Conservation (phyloP, 2,113 vertebrate species). For the Apteryx owenii region DNA sequence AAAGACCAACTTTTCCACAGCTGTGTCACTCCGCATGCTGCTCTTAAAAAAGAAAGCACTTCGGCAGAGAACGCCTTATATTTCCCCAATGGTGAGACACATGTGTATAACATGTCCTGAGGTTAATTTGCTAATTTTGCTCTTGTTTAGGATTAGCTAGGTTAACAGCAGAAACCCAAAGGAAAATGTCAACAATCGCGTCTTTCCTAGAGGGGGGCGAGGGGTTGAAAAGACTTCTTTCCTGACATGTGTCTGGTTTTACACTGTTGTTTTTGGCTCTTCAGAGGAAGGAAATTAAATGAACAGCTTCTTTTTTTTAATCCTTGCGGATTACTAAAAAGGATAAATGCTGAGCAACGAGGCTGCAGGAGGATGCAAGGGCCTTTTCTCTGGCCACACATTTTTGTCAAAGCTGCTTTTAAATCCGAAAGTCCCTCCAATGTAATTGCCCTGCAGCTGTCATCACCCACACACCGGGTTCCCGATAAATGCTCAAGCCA, state of each 20-base stretch:
- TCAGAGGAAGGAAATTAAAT: constrained; percentile 52
- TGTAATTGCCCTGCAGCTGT: constrained; percentile 26
- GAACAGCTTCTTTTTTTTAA: constrained; percentile 51
- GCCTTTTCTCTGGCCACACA: neutral
- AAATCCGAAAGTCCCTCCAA: neutral
- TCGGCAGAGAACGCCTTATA: neutral
- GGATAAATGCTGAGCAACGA: constrained; percentile 2
- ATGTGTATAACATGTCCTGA: neutral
- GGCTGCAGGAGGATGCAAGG: neutral
- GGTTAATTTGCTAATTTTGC: constrained; percentile 13
- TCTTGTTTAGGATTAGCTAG: constrained; percentile 36
- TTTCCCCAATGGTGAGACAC: neutral
- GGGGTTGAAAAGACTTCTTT: neutral
- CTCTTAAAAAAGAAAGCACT: neutral
- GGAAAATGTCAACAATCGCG: constrained; percentile 43
- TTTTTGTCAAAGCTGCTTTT: neutral
- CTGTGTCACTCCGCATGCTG: neutral
- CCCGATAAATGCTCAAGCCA: neutral
- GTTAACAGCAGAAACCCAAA: constrained; percentile 51
- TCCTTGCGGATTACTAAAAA: constrained; percentile 33
- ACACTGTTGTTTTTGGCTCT: constrained; percentile 63
- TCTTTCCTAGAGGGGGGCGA: neutral
- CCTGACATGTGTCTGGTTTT: constrained; percentile 50
- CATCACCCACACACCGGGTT: constrained; percentile 26
- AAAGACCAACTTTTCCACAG: neutral